phyloP scores from a whole-genome alignment of 1,140 invertebrate species.

The Caenorhabditis brenneri region DNA sequence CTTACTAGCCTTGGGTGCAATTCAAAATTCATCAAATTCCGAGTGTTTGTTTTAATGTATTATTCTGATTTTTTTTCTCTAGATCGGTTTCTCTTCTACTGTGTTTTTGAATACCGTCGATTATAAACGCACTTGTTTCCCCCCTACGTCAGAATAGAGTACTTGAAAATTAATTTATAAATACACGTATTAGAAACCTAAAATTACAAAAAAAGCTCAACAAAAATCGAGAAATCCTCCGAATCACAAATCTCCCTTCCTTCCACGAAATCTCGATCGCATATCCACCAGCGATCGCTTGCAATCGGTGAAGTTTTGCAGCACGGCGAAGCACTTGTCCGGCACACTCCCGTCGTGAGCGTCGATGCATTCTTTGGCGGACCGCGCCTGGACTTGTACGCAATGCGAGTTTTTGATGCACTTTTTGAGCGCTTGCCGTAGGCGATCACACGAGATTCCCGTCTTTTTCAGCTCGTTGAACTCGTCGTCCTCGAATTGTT shows the following conservation, averaged over 20 bases:
- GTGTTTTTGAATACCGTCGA: no score
- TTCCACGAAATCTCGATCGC: slow-evolving; percentile 62
- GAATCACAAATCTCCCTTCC: slow-evolving; percentile 64
- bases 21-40: not conserved
- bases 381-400: slow-evolving; percentile 56
- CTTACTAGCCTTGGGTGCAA: not conserved
- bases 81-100: no score
- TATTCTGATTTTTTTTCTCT: not conserved
- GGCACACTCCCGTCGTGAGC: slow-evolving; percentile 62
- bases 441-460: slow-evolving; percentile 59
- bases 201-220: slow-evolving; percentile 21
- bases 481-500: slow-evolving; percentile 51
- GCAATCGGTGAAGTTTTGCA: slow-evolving; percentile 62
- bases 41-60: slow-evolving; percentile 1
- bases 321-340: slow-evolving; percentile 59
- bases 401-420: slow-evolving; percentile 63
- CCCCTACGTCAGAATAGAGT: no score
- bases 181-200: not conserved
- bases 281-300: slow-evolving; percentile 64
- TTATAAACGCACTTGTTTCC: no score
- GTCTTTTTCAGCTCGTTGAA: slow-evolving; percentile 52
- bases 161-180: not conserved
- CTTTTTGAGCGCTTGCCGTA: slow-evolving; percentile 61
- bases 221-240: no score
- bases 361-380: slow-evolving; percentile 62